Conservation (phyloP, 2,888 invertebrate species). For the Fragum sueziense region DNA sequence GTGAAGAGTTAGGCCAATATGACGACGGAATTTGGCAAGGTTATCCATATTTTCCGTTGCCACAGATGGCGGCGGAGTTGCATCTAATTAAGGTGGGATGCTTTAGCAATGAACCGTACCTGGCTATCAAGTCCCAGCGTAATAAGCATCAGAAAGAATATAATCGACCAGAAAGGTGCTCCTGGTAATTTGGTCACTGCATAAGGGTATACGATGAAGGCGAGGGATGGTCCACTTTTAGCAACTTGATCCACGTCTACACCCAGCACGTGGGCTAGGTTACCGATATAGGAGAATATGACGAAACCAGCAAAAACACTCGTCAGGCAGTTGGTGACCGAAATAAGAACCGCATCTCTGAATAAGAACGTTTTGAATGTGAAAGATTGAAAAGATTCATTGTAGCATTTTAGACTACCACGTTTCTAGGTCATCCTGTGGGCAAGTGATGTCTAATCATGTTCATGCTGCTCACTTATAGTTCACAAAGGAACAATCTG, state of each 20-base stretch:
- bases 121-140: constrained; percentile 79
- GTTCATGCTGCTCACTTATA: too few species aligned
- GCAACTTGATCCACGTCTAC: constrained; percentile 75
- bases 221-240: constrained; percentile 75
- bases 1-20: too few species aligned
- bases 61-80: too few species aligned
- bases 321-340: constrained; percentile 79
- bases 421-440: too few species aligned
- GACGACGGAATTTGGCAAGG: too few species aligned
- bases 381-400: too few species aligned
- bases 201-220: constrained; percentile 79
- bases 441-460: too few species aligned
- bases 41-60: too few species aligned
- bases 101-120: constrained; percentile 57
- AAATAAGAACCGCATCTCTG: constrained; percentile 78
- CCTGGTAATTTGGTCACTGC: constrained; percentile 77
- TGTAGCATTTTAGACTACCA: too few species aligned
- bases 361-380: constrained; percentile 4
- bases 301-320: constrained; percentile 81
- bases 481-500: too few species aligned
- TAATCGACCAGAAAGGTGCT: constrained; percentile 75
- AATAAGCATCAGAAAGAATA: constrained; percentile 79
- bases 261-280: too few species aligned
- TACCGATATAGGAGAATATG: constrained; percentile 80
- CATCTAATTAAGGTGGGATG: too few species aligned